Base-by-base conservation (phyloP, 2,888 invertebrate species). In the Nasonovia ribisnigri region DNA sequence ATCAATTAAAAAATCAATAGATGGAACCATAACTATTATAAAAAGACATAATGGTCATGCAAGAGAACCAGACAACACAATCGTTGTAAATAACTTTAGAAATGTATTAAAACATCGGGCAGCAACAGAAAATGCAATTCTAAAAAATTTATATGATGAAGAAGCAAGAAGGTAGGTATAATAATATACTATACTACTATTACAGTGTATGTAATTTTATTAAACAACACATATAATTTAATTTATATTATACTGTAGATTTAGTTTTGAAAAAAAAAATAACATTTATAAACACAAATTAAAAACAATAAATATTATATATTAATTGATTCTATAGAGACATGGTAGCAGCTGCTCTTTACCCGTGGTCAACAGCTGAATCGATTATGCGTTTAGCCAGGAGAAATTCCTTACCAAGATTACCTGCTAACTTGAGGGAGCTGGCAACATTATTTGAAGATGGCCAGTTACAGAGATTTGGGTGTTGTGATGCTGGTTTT, bases 291-390 rank as follows among this genome's bases (percentile, higher is more conserved):
- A 54, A 54, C 54, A 67, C n/a, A 5, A 67, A 29, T 13, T 67
- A 67, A 67, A 67, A n/a, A 67, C 67, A 67, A 67, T n/a, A n/a
- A n/a, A 24, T 67, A 13, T 67, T 67, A 13, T n/a, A 67, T 67
- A 67, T n/a, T 67, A 67, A 67, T 67, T 67, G 67, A n/a, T n/a
- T 67, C n/a, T n/a, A 67, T n/a, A 67, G 67, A n/a, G 29, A 67
- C n/a, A n/a, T 67, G 67, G 67, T 67, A n/a, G 67, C 67, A 67
- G 67, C 67, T 29, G 67, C 67, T n/a, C 24, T 67, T 29, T 67
- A 67, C 67, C 67, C 67, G 24, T 67, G 67, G 67, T 67, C 67
- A n/a, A 67, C 67, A n/a, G 67, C 67, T 29, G 67, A 67, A n/a
- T 67, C 67, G 10, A 67, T 67, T n/a, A 67, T 67, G 67, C 67